Evolutionary conservation across 2,113 vertebrate species (phyloP), one percentile per base, ranked within the genome.

Genomic region (Silurus glanis): DNA sequence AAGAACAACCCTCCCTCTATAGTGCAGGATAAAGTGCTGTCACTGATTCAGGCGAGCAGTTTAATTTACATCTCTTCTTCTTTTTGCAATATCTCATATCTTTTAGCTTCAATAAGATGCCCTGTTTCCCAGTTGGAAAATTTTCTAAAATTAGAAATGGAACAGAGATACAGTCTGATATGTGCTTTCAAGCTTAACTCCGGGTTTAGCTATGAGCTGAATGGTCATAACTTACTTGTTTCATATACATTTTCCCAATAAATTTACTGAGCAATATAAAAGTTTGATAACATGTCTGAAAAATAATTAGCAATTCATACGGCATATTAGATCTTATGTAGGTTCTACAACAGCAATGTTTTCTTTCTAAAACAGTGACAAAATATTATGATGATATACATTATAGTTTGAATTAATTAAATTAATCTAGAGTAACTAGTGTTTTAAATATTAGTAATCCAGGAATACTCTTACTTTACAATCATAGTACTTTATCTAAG

Each of bases 21-120:
- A 16, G 97, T 99, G 0, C 98, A 99, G 93, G 98, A 99, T 91
- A 99, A 99, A 95, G 98, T 99, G 49, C 95, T 99, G 78, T 95
- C 97, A 0, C 95, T 99, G 87, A 98, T 99, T 89, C 98, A 99
- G 97, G 98, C 97, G 90, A 88, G 85, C 82, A 1, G 16, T 82
- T 55, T 66, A 25, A 51, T 23, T 17, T 25, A 45, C 55, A 37
- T 45, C 17, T 37, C 9, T 64, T 21, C 14, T 28, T 12, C 23
- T 67, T 13, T 16, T 59, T 61, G 53, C 28, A 37, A 23, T 2
- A 45, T 21, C 25, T 55, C 13, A 23, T 81, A 47, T 80, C 28
- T 21, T 4, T 23, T n/a, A 17, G 2, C 25, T 45, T 25, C 19
- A 45, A 37, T n/a, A 75, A 72, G 17, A 47, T 49, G n/a, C 64